Evolutionary conservation across 2,888 invertebrate genomes (phyloP).

Genomic region (Leptopterna dolabrata): DNA sequence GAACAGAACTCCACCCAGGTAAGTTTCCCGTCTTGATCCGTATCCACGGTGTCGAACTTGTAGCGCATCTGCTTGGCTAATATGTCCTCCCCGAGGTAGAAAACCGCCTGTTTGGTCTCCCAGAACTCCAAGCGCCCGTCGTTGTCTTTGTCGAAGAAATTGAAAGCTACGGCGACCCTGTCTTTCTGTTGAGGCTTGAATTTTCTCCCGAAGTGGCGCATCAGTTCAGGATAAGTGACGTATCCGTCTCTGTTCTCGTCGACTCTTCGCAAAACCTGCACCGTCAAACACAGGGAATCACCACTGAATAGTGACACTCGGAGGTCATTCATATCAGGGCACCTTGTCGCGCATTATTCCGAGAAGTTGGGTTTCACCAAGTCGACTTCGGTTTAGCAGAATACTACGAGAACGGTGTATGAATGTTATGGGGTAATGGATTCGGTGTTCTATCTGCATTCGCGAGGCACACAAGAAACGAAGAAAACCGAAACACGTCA

Average conservation of each 20-base stretch:
- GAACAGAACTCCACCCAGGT: conserved; percentile 51
- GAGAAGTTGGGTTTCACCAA: too few species aligned
- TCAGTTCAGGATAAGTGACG: conserved; percentile 48
- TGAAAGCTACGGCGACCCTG: conserved; percentile 43
- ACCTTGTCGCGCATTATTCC: background rate
- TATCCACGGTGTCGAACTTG: conserved; percentile 43
- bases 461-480: too few species aligned
- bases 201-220: conserved; percentile 32
- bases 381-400: too few species aligned
- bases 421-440: too few species aligned
- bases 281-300: conserved; percentile 13
- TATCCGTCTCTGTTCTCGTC: conserved; percentile 53
- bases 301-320: background rate
- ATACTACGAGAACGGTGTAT: too few species aligned
- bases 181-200: conserved; percentile 10
- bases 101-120: conserved; percentile 56
- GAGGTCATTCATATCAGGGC: background rate
- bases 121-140: conserved; percentile 53
- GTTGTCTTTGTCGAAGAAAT: conserved; percentile 56
- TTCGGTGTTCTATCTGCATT: too few species aligned
- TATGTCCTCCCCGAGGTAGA: conserved; percentile 51
- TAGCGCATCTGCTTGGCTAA: background rate
- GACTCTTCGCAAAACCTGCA: conserved; percentile 47
- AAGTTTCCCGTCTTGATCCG: conserved; percentile 44
- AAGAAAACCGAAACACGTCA: too few species aligned